Evolutionary conservation across 1,140 invertebrate species (phyloP).

Genomic region (Heliconius hewitsoni): DNA sequence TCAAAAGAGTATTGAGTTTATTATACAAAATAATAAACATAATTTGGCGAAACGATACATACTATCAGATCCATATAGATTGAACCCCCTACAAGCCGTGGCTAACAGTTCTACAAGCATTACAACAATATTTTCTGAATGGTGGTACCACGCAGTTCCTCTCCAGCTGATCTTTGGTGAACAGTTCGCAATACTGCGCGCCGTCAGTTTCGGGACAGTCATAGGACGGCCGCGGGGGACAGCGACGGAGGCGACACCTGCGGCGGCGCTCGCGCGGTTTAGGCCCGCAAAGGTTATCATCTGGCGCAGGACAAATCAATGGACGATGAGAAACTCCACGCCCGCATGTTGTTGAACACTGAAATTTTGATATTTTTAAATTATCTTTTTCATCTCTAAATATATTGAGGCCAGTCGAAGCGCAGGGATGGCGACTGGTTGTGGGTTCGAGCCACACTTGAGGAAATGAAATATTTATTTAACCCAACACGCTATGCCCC

Average conservation of each 20-base stretch:
- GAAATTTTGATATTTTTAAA: slow-evolving; percentile 39
- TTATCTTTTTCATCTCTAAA: too few relatives aligned
- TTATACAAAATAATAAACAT: background rate
- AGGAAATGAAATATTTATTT: too few relatives aligned
- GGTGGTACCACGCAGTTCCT: slow-evolving; percentile 82
- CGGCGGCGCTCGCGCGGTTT: slow-evolving; percentile 72
- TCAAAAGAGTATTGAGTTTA: background rate
- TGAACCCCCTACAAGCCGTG: background rate
- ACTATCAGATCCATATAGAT: background rate
- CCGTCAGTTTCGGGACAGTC: slow-evolving; percentile 54
- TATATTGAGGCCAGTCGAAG: too few relatives aligned
- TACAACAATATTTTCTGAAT: slow-evolving; percentile 82
- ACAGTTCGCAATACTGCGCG: slow-evolving; percentile 68
- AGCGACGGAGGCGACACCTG: slow-evolving; percentile 60
- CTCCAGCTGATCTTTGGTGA: slow-evolving; percentile 68
- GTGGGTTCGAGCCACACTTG: too few relatives aligned
- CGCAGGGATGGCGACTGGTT: too few relatives aligned
- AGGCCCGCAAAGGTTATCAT: slow-evolving; percentile 76
- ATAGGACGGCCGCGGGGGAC: slow-evolving; percentile 39
- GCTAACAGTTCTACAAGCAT: slow-evolving; percentile 66
- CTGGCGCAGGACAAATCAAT: slow-evolving; percentile 84
- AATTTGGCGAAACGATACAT: background rate
- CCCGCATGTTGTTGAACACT: slow-evolving; percentile 91
- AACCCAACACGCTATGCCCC: too few relatives aligned
- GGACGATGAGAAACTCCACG: slow-evolving; percentile 84